Conservation (phyloP, 2,113 vertebrate genomes). For the Sylvia atricapilla region DNA sequence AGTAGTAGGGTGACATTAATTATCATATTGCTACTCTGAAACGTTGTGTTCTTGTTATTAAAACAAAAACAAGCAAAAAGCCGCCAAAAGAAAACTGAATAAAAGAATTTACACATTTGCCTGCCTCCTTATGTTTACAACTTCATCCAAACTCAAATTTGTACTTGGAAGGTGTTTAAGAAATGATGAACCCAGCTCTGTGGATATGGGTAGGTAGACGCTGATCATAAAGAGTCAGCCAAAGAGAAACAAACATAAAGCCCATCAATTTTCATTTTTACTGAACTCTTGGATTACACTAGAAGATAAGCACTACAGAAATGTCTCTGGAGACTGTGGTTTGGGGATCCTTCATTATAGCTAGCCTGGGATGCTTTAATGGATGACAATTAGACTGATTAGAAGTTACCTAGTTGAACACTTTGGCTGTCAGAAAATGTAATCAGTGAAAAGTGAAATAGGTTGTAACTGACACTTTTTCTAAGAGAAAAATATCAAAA, state of each 20-base stretch:
- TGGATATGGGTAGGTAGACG: neutral
- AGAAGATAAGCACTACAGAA: neutral
- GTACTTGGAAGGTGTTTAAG: neutral
- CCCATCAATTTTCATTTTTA: neutral
- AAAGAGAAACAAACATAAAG: neutral
- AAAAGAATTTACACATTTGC: neutral
- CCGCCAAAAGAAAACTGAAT: neutral
- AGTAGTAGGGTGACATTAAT: neutral
- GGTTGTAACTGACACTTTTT: neutral
- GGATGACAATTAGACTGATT: neutral
- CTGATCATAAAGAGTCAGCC: neutral
- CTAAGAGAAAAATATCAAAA: neutral
- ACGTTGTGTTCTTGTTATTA: neutral
- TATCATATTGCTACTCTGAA: neutral
- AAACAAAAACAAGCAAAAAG: neutral
- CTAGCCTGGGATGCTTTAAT: neutral
- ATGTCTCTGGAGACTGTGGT: neutral
- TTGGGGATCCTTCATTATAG: neutral
- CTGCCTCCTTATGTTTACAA: neutral
- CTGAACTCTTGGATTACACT: neutral
- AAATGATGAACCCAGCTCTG: neutral
- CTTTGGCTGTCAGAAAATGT: constrained; percentile 1
- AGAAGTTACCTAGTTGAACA: neutral
- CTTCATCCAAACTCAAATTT: neutral
- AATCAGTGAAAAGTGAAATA: neutral